Base-by-base conservation (phyloP, 1,140 invertebrate species). In the Drosophila watanabei region DNA sequence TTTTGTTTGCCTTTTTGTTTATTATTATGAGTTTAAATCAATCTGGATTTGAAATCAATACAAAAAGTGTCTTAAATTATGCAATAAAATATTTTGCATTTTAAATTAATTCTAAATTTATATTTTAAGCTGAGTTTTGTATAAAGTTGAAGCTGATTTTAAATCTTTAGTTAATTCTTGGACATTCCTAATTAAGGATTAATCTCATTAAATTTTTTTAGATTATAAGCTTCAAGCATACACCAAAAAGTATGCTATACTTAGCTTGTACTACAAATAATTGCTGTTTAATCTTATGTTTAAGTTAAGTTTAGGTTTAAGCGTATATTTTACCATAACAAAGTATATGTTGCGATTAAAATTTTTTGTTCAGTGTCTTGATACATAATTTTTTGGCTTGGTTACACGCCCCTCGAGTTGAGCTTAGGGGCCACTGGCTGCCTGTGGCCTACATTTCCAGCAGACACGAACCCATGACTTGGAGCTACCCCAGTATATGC, bases 381-480 rank as follows among this genome's bases (percentile, higher is more conserved):
- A 37, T 48, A 35, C 41, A 51, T 45, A 43, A 43, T 30, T 52
- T 65, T 68, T 71, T 46, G 63, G 63, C 63, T 56, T 46, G 63
- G 48, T 51, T 66, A 56, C 63, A 56, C 63, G 48, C 68, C 68
- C 68, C 63, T 43, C n/a, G 68, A 71, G 48, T 56, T 45, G 24
- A 69, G 68, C 68, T 71, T 73, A 72, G 70, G 57, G 56, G 69
- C 68, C 54, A 73, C 68, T 73, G 32, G 54, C 68, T 73, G 69
- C 54, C 69, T 73, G 69, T 73, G 70, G 70, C 70, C 70, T 73
- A 73, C 70, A 73, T 73, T 73, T 73, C 16, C 68, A 49, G 18
- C 41, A 52, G 56, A 49, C 70, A 73, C 70, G 70, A 71, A 73
- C 46, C 70, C 70, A 59, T 52, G 66, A 72, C 70, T 73, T 60